phyloP scores from a whole-genome alignment of 2,888 invertebrate species.

The Apodemia duryi region DNA sequence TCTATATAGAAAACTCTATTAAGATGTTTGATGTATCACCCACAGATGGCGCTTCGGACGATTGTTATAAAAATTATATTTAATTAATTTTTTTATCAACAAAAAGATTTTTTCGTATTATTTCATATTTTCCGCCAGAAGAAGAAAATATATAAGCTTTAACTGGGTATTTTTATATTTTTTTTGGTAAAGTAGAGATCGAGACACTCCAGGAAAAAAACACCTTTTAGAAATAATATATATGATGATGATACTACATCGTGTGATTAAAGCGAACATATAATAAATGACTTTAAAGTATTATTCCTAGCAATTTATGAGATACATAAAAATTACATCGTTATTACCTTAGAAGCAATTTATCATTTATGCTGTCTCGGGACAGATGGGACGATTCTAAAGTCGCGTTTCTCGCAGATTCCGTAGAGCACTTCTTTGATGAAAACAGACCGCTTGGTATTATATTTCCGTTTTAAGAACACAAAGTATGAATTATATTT shows the following conservation, averaged over 20 bases:
- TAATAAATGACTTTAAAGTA: not conserved
- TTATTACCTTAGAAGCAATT: slow-evolving; percentile 5
- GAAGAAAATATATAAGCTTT: too few relatives aligned
- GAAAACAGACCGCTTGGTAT: slow-evolving; percentile 2
- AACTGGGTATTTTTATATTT: too few relatives aligned
- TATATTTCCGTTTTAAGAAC: not conserved
- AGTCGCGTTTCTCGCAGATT: slow-evolving; percentile 11
- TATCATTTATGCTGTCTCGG: slow-evolving; percentile 8
- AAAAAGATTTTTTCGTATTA: too few relatives aligned
- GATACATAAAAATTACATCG: not conserved
- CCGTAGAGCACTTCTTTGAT: slow-evolving; percentile 2
- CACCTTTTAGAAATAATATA: not conserved
- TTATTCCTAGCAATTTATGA: not conserved
- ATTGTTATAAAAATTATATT: too few relatives aligned
- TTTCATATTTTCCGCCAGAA: too few relatives aligned
- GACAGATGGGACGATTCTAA: slow-evolving; percentile 6
- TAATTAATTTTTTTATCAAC: too few relatives aligned
- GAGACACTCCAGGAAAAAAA: too few relatives aligned
- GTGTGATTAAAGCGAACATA: not conserved
- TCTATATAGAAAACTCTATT: too few relatives aligned
- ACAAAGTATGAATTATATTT: not conserved
- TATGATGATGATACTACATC: not conserved
- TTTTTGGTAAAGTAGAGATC: too few relatives aligned
- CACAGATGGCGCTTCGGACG: too few relatives aligned
- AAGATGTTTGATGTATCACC: too few relatives aligned